phyloP scores from a whole-genome alignment of 2,797 vertebrate genomes.

The Megalops cyprinoides region DNA sequence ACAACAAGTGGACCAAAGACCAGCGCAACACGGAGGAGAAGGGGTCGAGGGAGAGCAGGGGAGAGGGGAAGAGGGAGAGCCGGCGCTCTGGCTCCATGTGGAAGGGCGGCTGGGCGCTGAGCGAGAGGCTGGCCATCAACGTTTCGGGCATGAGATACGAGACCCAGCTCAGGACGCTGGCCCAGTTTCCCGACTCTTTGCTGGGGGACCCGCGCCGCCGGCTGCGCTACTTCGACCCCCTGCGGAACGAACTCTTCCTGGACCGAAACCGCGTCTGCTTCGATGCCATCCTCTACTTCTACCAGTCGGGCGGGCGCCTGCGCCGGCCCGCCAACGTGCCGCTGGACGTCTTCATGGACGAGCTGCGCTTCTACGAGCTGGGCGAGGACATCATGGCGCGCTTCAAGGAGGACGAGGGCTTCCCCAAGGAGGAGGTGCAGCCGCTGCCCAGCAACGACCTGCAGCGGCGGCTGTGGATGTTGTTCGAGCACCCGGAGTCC shows the following conservation, averaged over 20 bases:
- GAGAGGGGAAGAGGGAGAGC: constrained; percentile 36
- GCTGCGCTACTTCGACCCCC: constrained; percentile 85
- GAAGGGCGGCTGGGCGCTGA: constrained; percentile 65
- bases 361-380: constrained; percentile 90
- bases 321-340: constrained; percentile 86
- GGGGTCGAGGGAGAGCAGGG: constrained; percentile 52
- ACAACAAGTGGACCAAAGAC: constrained; percentile 51
- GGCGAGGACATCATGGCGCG: constrained; percentile 81
- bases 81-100: constrained; percentile 45
- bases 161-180: constrained; percentile 85
- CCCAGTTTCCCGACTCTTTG: constrained; percentile 88
- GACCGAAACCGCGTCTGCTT: constrained; percentile 90
- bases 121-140: constrained; percentile 86
- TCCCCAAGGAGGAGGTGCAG: constrained; percentile 76
- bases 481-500: constrained; percentile 93
- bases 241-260: constrained; percentile 87
- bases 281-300: constrained; percentile 93
- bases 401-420: constrained; percentile 89
- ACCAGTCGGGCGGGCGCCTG: constrained; percentile 89
- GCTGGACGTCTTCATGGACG: constrained; percentile 90
- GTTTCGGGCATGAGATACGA: constrained; percentile 90
- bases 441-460: constrained; percentile 76
- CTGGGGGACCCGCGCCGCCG: constrained; percentile 84
- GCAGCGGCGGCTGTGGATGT: constrained; percentile 82
- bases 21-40: constrained; percentile 50